These are phyloP conservation scores for Calyptomena viridis DNA, from an alignment of 2,113 vertebrate species.

Conservation along the genomic window DNA sequence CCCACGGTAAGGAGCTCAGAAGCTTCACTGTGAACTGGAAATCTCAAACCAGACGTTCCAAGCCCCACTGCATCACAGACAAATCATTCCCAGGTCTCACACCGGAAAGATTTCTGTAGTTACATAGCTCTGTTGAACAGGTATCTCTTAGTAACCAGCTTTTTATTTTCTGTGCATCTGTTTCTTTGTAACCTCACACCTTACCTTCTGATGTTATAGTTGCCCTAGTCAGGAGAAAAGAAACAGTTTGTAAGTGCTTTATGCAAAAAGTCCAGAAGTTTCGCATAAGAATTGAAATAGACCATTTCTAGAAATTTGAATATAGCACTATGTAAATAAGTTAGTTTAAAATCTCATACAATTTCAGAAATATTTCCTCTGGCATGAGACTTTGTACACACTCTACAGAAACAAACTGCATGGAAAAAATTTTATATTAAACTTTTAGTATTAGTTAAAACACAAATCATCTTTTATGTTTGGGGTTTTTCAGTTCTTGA, in stretches of 20 bases:
- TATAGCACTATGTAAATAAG: not conserved
- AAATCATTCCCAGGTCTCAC: not conserved
- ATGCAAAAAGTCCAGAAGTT: not conserved
- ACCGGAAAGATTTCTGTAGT: not conserved
- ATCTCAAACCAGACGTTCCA: not conserved
- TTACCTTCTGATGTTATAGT: not conserved
- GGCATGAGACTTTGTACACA: not conserved
- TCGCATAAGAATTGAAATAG: not conserved
- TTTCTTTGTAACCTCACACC: not conserved
- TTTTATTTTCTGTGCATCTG: not conserved
- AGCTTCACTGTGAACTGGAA: not conserved
- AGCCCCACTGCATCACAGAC: not conserved
- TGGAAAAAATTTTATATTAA: not conserved
- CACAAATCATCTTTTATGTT: not conserved
- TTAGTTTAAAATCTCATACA: not conserved
- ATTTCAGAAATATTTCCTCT: not conserved
- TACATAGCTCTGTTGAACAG: not conserved
- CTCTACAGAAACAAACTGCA: not conserved
- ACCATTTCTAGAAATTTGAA: not conserved
- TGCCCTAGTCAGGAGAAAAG: not conserved
- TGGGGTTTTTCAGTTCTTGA: not conserved
- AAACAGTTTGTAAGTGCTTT: not conserved
- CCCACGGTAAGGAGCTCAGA: not conserved
- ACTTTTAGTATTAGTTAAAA: not conserved
- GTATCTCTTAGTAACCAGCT: not conserved